These are phyloP conservation scores for Leptonema lineaticorne DNA, from an alignment of 1,140 invertebrate species.

Conservation along the genomic window DNA sequence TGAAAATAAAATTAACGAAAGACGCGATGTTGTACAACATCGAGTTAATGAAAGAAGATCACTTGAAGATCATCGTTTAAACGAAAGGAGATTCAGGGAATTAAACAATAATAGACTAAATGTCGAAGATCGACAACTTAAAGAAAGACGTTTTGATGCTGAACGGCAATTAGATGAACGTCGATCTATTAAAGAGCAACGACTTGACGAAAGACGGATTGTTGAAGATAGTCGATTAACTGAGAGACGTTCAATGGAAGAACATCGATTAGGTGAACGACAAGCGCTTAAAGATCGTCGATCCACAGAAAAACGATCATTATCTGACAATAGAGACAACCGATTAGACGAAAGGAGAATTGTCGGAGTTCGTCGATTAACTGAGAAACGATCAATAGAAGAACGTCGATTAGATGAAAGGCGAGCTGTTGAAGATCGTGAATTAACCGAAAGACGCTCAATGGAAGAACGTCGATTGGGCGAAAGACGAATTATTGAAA, in stretches of 20 bases:
- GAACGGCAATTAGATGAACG: not conserved
- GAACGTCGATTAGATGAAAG: not conserved
- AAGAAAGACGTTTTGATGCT: slow-evolving; percentile 7
- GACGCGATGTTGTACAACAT: not conserved
- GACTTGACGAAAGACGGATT: not conserved
- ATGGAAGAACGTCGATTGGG: not conserved
- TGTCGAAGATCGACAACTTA: slow-evolving; percentile 4
- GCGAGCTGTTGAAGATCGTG: not conserved
- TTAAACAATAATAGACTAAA: not conserved
- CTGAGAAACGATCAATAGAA: not conserved
- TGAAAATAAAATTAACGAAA: not conserved
- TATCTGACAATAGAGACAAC: not conserved
- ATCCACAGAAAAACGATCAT: not conserved
- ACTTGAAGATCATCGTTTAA: not conserved
- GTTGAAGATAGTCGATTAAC: not conserved
- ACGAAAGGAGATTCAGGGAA: not conserved
- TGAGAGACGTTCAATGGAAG: not conserved
- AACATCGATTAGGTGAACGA: not conserved
- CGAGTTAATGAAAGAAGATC: not conserved
- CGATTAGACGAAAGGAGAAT: not conserved
- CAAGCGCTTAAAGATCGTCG: not conserved
- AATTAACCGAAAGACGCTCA: not conserved
- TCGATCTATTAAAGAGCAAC: not conserved
- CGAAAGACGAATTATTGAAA: not conserved
- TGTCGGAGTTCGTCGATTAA: not conserved